Evolutionary conservation across 2,113 vertebrate species (phyloP).

Genomic region (Gasterosteus nipponicus): DNA sequence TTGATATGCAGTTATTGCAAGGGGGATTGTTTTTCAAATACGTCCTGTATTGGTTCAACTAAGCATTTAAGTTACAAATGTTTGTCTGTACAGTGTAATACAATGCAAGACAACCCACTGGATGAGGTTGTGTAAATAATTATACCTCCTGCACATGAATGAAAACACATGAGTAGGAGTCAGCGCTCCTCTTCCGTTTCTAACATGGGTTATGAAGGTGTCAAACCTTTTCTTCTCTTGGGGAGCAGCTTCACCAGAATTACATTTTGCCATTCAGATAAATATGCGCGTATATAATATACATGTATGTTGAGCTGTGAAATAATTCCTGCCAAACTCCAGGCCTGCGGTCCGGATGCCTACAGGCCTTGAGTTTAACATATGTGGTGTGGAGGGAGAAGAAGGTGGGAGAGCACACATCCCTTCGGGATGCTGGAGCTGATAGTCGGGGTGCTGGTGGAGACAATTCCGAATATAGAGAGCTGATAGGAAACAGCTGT

Average conservation of each 20-base stretch:
- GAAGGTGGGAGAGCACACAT: no score
- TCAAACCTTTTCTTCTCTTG: slow-evolving; percentile 44
- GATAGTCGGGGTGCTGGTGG: no score
- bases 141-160: slow-evolving; percentile 48
- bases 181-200: slow-evolving; percentile 35
- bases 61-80: slow-evolving; percentile 42
- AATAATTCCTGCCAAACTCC: no score
- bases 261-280: slow-evolving; percentile 60
- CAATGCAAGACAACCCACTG: slow-evolving; percentile 32
- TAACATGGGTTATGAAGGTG: slow-evolving; percentile 48
- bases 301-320: no score
- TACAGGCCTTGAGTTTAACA: no score
- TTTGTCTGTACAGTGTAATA: slow-evolving; percentile 30
- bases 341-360: no score
- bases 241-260: slow-evolving; percentile 58
- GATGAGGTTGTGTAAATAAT: slow-evolving; percentile 66
- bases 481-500: slow-evolving; percentile 52
- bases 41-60: neutral
- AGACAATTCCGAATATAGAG: slow-evolving; percentile 43
- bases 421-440: no score
- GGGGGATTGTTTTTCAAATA: neutral
- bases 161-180: slow-evolving; percentile 41
- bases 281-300: slow-evolving; percentile 30
- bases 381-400: no score
- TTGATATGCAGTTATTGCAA: neutral